Conservation (phyloP, 1,140 invertebrate species). For the Diabrotica virgifera region DNA sequence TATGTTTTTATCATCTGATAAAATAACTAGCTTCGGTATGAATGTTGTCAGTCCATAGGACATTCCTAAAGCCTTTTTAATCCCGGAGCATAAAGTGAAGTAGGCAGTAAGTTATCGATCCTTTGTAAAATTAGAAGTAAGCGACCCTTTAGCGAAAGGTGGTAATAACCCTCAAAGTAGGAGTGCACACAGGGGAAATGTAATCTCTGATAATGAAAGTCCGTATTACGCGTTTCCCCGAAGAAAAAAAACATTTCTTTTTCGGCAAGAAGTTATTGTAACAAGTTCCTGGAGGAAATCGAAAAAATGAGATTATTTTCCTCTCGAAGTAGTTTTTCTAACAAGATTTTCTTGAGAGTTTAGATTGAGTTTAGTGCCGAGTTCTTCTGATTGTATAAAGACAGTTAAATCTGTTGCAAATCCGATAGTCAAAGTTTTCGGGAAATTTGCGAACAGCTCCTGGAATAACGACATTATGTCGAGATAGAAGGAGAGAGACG, state of each 20-base stretch:
- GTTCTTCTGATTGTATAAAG: constrained; percentile 2
- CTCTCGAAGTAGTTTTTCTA: constrained; percentile 2
- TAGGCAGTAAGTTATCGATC: background rate
- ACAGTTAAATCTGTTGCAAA: constrained; percentile 2
- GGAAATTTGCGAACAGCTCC: background rate
- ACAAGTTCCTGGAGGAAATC: background rate
- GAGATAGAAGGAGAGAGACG: too few relatives aligned
- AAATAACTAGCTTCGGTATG: too few relatives aligned
- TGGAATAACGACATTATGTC: background rate
- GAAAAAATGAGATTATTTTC: constrained; percentile 3
- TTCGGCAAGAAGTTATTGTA: constrained; percentile 2
- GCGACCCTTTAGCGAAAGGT: background rate
- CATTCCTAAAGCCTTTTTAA: background rate
- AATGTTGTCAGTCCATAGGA: background rate
- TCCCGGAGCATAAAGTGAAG: background rate
- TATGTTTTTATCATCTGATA: too few relatives aligned
- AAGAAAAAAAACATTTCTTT: background rate
- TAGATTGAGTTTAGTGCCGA: constrained; percentile 2
- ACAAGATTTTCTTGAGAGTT: constrained; percentile 1
- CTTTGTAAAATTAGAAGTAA: background rate
- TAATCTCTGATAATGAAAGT: constrained; percentile 3
- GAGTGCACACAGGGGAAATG: constrained; percentile 1
- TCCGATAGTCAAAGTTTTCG: constrained; percentile 2
- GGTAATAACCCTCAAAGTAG: background rate
- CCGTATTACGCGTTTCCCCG: background rate